Conservation (phyloP, 2,113 vertebrate genomes). For the Puntigrus tetrazona region DNA sequence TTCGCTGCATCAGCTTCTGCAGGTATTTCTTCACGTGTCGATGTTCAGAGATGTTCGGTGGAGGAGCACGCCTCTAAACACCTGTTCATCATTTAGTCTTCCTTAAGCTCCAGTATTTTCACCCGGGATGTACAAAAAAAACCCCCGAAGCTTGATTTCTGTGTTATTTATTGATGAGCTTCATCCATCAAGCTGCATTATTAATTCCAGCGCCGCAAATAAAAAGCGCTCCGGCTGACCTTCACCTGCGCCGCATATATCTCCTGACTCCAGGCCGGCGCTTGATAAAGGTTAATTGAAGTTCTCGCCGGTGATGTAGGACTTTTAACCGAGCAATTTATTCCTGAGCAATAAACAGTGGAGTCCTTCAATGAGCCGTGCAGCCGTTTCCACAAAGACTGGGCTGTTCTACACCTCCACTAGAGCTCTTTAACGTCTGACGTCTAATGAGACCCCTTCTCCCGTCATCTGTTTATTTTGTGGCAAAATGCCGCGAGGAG, state of each 20-base stretch:
- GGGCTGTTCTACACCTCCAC: background rate
- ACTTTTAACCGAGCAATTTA: slow-evolving; percentile 51
- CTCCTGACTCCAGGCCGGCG: slow-evolving; percentile 30
- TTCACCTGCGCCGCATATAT: slow-evolving; percentile 50
- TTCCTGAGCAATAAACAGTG: slow-evolving; percentile 47
- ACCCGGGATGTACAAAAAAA: no score
- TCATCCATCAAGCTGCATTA: slow-evolving; percentile 20
- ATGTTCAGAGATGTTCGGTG: background rate
- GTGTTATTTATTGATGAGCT: slow-evolving; percentile 14
- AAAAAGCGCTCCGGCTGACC: slow-evolving; percentile 51
- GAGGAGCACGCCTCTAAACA: background rate
- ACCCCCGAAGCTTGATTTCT: background rate
- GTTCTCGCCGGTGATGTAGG: slow-evolving; percentile 50
- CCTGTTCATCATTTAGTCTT: background rate
- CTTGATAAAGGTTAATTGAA: slow-evolving; percentile 65
- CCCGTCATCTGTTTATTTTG: background rate
- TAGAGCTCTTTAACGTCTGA: slow-evolving; percentile 4
- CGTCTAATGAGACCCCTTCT: slow-evolving; percentile 8
- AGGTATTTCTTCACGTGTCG: no score
- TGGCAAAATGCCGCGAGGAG: background rate
- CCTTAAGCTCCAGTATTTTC: background rate
- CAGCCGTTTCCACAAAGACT: background rate
- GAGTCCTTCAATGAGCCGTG: slow-evolving; percentile 47
- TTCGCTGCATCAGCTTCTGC: no score
- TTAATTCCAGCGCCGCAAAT: slow-evolving; percentile 42